Percentiles rank a stretch among this genome's conserved stretches.
phyloP scores from a whole-genome alignment of 2,113 vertebrate genomes.

The Hypocryptadius cinnamomeus region DNA sequence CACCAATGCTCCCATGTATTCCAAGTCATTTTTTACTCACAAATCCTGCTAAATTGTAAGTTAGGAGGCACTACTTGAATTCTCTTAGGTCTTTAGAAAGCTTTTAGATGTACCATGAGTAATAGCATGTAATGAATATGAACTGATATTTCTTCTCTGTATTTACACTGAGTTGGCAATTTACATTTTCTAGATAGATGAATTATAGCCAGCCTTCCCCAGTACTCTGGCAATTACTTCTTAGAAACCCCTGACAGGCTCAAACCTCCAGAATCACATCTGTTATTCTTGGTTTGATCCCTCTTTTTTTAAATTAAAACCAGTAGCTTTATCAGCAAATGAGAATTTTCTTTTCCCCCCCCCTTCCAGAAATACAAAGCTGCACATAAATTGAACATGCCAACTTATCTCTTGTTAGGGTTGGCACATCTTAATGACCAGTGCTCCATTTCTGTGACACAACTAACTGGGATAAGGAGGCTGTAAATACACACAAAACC shows the following conservation, averaged over 20 bases:
- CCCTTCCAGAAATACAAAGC: constrained; percentile 41
- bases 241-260: constrained; percentile 45
- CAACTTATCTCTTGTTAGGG: neutral
- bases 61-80: constrained; percentile 51
- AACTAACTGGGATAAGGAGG: constrained; percentile 22
- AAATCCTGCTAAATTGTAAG: constrained; percentile 43
- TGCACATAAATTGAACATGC: constrained; percentile 33
- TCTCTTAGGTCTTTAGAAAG: constrained; percentile 56
- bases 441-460: neutral
- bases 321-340: constrained; percentile 39
- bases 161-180: constrained; percentile 31
- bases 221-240: constrained; percentile 47
- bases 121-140: constrained; percentile 38
- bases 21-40: constrained; percentile 47
- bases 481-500: neutral
- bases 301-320: constrained; percentile 55
- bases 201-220: constrained; percentile 51
- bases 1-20: constrained; percentile 2
- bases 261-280: constrained; percentile 41
- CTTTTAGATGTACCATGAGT: constrained; percentile 47
- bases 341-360: neutral
- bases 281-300: constrained; percentile 52
- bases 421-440: constrained; percentile 16
- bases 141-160: constrained; percentile 34
- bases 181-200: constrained; percentile 38